Evolutionary conservation across 1,140 invertebrate species (phyloP), one percentile per base, ranked within the genome.

Genomic region (Cyrtorhinus lividipennis): DNA sequence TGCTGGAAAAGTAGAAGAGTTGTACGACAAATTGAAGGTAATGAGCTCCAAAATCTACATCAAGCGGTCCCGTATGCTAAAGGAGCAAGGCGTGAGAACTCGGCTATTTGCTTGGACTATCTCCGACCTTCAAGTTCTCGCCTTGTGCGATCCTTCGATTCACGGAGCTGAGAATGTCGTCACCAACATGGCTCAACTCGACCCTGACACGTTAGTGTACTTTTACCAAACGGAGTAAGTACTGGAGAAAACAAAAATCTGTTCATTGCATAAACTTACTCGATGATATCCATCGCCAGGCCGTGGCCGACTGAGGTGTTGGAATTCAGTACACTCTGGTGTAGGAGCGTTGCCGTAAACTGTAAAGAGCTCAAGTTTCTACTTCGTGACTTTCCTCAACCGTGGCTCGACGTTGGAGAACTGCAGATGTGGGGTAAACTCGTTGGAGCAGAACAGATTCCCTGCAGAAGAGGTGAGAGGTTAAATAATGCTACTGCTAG

Each of bases 21-120:
- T 98, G 0, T 91, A 94, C 71, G 80, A 82, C 0, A 88, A 84
- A 68, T 76, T 96, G 62, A 84, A 84, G 13, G 87, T 88, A 65
- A 92, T 92, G 71, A 95, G 94, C 73, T 87, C 90, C 1, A 88
- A 95, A 70, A 95, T 98, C 66, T 99, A 98, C 74, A 87, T 98
- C 38, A 89, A 96, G 71, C 78, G 93, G 45, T 93, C 89, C 45
- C 84, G 84, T 66, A 84, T 91, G 69, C 83, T 93, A 75, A 86
- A 86, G 63, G 76, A 82, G 15, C 79, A 82, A 13, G 78, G 78
- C 0, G 80, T 85, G 65, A 77, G 90, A 61, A 88, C 87, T 0
- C 79, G 87, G 44, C 73, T 94, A 1, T 86, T 93, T 66, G 82
- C 85, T 0, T 92, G 88, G 87, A 82, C 78, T 2, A 84, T 92